Percentiles rank a stretch among this genome's conserved stretches.
These are phyloP conservation scores for Chaenogobius annularis DNA, from an alignment of 2,113 vertebrate genomes.

Conservation along the genomic window DNA sequence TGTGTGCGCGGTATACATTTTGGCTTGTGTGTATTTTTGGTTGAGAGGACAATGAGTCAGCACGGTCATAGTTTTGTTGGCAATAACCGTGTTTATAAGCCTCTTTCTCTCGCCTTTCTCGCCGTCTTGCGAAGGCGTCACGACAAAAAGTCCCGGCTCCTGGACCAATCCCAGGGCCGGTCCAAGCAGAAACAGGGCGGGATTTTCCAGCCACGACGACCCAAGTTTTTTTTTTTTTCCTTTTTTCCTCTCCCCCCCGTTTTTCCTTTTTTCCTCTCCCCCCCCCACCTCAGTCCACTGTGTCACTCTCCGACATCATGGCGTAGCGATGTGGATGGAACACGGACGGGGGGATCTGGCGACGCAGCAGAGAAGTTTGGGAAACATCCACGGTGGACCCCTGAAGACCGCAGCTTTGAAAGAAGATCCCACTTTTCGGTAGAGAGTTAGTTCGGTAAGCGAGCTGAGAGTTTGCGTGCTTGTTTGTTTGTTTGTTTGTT, in stretches of 20 bases:
- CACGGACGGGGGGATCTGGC: slow-evolving; percentile 23
- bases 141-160: slow-evolving; percentile 21
- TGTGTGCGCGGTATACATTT: background rate
- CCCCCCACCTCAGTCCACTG: slow-evolving; percentile 14
- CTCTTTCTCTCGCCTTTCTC: background rate
- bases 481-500: background rate
- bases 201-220: slow-evolving; percentile 66
- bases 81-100: background rate
- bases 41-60: no score
- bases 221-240: slow-evolving; percentile 46
- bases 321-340: slow-evolving; percentile 68
- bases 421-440: background rate
- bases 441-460: slow-evolving; percentile 47
- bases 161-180: slow-evolving; percentile 42
- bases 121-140: slow-evolving; percentile 22
- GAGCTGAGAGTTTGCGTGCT: background rate
- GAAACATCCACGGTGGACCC: slow-evolving; percentile 7
- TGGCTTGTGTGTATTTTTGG: no score
- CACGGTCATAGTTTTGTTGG: no score
- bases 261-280: no score
- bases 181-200: slow-evolving; percentile 59
- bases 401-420: background rate
- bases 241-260: no score
- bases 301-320: slow-evolving; percentile 74
- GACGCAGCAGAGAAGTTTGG: slow-evolving; percentile 41